Evolutionary conservation across 2,797 vertebrate species (phyloP).

Genomic region (Cossypha polioptera): DNA sequence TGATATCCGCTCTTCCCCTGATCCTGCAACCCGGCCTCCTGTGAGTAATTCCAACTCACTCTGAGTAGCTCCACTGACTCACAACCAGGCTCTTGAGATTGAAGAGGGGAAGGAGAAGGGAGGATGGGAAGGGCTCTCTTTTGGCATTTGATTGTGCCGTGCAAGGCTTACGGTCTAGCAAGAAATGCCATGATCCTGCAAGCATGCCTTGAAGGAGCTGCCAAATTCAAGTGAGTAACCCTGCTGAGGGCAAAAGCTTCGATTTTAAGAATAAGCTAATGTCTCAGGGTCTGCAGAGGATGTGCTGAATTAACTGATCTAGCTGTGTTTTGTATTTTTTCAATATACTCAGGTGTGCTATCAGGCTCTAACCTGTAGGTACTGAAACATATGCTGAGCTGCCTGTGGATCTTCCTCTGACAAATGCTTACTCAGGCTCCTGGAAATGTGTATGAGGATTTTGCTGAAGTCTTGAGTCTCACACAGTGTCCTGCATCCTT

Average conservation of each 20-base stretch:
- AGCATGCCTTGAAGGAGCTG: neutral
- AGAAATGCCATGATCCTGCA: slow-evolving; percentile 34
- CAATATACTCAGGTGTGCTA: neutral
- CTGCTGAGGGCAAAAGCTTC: neutral
- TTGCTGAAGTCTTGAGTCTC: neutral
- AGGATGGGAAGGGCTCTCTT: slow-evolving; percentile 19
- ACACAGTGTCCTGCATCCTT: neutral
- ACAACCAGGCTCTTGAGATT: slow-evolving; percentile 12
- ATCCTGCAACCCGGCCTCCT: slow-evolving; percentile 54
- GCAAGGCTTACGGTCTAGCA: neutral
- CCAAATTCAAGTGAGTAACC: slow-evolving; percentile 29
- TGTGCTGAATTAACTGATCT: neutral
- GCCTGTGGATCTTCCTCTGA: neutral
- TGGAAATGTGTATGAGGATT: neutral
- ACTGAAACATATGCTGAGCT: neutral
- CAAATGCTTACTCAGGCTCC: neutral
- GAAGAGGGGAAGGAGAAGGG: slow-evolving; percentile 22
- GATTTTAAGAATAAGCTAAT: neutral
- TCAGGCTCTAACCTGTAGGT: neutral
- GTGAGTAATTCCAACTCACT: slow-evolving; percentile 56
- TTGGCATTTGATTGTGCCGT: neutral
- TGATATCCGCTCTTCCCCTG: slow-evolving; percentile 55
- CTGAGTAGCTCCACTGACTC: slow-evolving; percentile 61
- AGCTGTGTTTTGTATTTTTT: neutral
- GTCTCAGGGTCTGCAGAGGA: neutral